Evolutionary conservation across 2,888 invertebrate species (phyloP).

Genomic region (Dicyrtomina minuta): DNA sequence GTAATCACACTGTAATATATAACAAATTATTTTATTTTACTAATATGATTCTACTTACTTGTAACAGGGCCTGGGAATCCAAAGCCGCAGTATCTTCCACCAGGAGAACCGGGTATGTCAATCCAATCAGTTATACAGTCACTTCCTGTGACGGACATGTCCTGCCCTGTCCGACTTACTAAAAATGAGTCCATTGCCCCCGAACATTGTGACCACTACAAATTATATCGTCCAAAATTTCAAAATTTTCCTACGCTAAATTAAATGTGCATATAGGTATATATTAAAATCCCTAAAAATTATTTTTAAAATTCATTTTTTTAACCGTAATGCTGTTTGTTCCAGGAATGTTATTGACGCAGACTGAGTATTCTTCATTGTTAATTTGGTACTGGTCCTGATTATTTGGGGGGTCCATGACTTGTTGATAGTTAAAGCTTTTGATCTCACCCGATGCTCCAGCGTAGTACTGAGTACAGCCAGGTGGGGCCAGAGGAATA

Average conservation of each 20-base stretch:
- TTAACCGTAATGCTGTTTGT: conserved; percentile 1
- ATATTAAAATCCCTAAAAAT: too few species aligned
- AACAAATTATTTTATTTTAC: too few species aligned
- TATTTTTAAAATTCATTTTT: background rate
- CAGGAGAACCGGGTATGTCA: background rate
- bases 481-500: conserved; percentile 3
- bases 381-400: conserved; percentile 9
- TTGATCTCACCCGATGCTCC: background rate
- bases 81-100: conserved; percentile 11
- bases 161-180: background rate
- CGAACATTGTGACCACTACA: background rate
- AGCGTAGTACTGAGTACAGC: conserved; percentile 25
- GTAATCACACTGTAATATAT: too few species aligned
- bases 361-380: conserved; percentile 19
- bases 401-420: background rate
- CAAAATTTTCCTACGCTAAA: conserved; percentile 1
- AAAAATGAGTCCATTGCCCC: background rate
- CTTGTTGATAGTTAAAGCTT: conserved; percentile 31
- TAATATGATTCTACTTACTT: background rate
- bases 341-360: conserved; percentile 16
- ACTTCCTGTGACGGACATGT: background rate
- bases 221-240: conserved; percentile 3
- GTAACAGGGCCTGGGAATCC: background rate
- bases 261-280: too few species aligned
- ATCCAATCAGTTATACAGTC: conserved; percentile 5